A percentile compares a stretch with the other conserved stretches of the same genome.
Conservation (phyloP, 2,888 invertebrate genomes). For the Crossocerus cetratus region DNA sequence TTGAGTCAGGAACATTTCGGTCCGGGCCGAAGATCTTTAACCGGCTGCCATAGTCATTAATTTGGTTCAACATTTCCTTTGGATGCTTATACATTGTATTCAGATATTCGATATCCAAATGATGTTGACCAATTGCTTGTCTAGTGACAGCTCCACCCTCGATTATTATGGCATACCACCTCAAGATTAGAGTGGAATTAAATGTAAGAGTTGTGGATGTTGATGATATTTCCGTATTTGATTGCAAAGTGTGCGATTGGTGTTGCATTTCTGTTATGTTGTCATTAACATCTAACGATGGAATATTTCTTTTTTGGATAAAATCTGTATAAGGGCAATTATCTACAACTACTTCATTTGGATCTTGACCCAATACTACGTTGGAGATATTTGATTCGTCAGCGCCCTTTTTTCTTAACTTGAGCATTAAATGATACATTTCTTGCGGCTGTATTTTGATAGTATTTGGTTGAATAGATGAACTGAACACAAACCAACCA, state of each 20-base stretch:
- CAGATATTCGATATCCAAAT: slow-evolving; percentile 81
- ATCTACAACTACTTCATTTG: slow-evolving; percentile 60
- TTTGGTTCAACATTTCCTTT: slow-evolving; percentile 69
- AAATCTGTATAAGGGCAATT: slow-evolving; percentile 77
- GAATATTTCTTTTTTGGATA: slow-evolving; percentile 75
- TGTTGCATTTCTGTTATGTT: slow-evolving; percentile 54
- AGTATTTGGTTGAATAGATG: slow-evolving; percentile 70
- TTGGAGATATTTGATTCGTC: slow-evolving; percentile 69
- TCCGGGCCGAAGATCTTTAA: slow-evolving; percentile 75
- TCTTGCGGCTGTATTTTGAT: slow-evolving; percentile 78
- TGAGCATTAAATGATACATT: slow-evolving; percentile 78
- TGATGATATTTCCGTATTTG: slow-evolving; percentile 46
- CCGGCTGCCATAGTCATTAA: slow-evolving; percentile 67
- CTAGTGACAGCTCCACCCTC: slow-evolving; percentile 79
- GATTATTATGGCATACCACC: slow-evolving; percentile 80
- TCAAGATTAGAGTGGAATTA: slow-evolving; percentile 72
- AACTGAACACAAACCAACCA: slow-evolving; percentile 80
- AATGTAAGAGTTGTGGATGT: slow-evolving; percentile 63
- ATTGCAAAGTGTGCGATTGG: slow-evolving; percentile 37
- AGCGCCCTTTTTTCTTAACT: slow-evolving; percentile 73
- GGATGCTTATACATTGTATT: slow-evolving; percentile 79
- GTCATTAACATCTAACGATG: slow-evolving; percentile 59
- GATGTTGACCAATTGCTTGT: slow-evolving; percentile 84
- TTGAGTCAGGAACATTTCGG: slow-evolving; percentile 73
- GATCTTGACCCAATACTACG: slow-evolving; percentile 67